These are phyloP conservation scores for Oostethus manadensis DNA, from an alignment of 2,113 vertebrate genomes.

Conservation along the genomic window DNA sequence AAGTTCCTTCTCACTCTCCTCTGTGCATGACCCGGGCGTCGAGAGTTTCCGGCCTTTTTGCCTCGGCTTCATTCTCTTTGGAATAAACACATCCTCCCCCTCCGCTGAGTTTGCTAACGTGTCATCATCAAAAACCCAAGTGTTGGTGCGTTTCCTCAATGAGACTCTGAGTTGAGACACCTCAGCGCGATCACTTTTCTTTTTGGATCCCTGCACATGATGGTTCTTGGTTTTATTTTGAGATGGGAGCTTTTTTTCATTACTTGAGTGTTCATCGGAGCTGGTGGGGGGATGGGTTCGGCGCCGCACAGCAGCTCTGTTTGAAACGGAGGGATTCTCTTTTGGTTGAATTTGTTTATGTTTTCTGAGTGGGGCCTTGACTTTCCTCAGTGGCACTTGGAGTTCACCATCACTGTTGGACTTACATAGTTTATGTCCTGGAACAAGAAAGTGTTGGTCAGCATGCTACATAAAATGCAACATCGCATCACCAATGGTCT, in stretches of 20 bases:
- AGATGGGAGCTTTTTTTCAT: constrained; percentile 4
- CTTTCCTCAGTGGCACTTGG: constrained; percentile 24
- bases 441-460: constrained; percentile 9
- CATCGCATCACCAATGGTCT: background rate
- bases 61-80: background rate
- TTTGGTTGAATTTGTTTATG: background rate
- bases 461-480: too few species aligned
- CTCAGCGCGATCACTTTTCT: background rate
- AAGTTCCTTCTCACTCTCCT: background rate
- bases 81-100: background rate
- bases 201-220: constrained; percentile 7
- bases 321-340: background rate
- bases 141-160: background rate
- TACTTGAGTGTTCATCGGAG: background rate
- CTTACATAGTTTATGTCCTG: constrained; percentile 13
- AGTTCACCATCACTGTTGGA: background rate
- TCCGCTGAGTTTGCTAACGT: background rate
- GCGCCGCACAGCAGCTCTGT: background rate
- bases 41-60: background rate
- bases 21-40: background rate
- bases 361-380: constrained; percentile 20
- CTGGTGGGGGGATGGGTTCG: background rate
- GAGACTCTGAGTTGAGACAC: background rate
- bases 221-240: constrained; percentile 7
- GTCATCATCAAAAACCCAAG: background rate